Percentiles rank a stretch among this genome's conserved stretches.
phyloP scores from a whole-genome alignment of 2,113 vertebrate genomes.

The Gambusia affinis region DNA sequence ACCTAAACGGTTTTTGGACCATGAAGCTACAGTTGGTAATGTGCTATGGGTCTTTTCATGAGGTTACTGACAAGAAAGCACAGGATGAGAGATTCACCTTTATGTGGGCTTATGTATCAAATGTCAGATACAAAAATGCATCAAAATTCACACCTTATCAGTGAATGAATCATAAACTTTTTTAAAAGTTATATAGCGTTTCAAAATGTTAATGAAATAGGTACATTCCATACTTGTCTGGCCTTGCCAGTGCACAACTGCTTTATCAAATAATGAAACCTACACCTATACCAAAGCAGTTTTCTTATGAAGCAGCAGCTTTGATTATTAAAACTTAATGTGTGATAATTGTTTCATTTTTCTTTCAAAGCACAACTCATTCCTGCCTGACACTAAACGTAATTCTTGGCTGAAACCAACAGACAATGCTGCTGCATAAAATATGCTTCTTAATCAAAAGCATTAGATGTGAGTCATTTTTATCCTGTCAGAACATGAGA shows the following conservation, averaged over 20 bases:
- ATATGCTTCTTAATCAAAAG: not conserved
- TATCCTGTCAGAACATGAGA: slow-evolving; percentile 68
- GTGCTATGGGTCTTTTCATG: not conserved
- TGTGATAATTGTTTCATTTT: not conserved
- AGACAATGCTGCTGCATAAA: not conserved
- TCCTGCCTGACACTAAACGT: not conserved
- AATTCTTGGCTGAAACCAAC: slow-evolving; percentile 1
- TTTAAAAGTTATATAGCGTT: not conserved
- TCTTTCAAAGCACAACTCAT: not conserved
- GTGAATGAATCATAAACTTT: not conserved
- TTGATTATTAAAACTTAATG: not conserved
- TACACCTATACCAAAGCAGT: not conserved
- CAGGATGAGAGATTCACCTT: not conserved
- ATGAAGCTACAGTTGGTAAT: not conserved
- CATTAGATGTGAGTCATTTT: slow-evolving; percentile 58
- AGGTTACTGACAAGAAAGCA: not conserved
- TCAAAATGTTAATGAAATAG: slow-evolving; percentile 9
- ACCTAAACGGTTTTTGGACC: no score
- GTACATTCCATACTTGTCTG: slow-evolving; percentile 36
- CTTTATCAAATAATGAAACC: slow-evolving; percentile 10
- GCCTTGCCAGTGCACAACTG: slow-evolving; percentile 22
- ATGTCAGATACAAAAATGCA: not conserved
- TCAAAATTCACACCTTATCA: not conserved
- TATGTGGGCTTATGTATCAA: not conserved
- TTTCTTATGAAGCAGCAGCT: not conserved